phyloP scores from a whole-genome alignment of 2,797 vertebrate species.

The Decapterus maruadsi region DNA sequence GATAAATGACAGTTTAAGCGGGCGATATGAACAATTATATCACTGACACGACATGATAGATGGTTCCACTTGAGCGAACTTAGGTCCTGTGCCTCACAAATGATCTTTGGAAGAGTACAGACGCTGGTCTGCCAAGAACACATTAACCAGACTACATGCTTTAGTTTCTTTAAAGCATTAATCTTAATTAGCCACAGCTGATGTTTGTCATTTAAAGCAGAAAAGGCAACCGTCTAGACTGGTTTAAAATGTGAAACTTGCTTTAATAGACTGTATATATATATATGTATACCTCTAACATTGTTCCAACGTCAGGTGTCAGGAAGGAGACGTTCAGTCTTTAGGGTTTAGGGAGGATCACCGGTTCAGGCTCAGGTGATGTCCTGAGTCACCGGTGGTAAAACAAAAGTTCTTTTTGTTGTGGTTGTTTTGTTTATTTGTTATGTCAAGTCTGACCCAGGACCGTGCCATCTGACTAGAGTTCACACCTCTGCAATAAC shows the following conservation, averaged over 20 bases:
- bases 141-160: neutral
- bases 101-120: neutral
- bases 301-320: neutral
- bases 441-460: neutral
- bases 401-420: neutral
- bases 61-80: neutral
- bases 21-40: neutral
- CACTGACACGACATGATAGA: neutral
- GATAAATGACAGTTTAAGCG: neutral
- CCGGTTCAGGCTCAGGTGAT: no score
- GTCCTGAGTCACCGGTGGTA: neutral
- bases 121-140: neutral
- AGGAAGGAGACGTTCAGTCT: neutral
- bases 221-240: neutral
- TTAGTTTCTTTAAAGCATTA: neutral
- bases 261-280: no score
- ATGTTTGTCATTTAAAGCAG: neutral
- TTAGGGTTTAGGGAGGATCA: no score
- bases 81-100: neutral
- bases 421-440: neutral
- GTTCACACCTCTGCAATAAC: neutral
- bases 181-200: neutral
- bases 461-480: neutral
- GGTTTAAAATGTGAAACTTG: neutral
- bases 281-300: neutral